Percentiles rank a stretch among this genome's conserved stretches.
Conservation (phyloP, 2,797 vertebrate genomes). For the Rhinophrynus dorsalis region DNA sequence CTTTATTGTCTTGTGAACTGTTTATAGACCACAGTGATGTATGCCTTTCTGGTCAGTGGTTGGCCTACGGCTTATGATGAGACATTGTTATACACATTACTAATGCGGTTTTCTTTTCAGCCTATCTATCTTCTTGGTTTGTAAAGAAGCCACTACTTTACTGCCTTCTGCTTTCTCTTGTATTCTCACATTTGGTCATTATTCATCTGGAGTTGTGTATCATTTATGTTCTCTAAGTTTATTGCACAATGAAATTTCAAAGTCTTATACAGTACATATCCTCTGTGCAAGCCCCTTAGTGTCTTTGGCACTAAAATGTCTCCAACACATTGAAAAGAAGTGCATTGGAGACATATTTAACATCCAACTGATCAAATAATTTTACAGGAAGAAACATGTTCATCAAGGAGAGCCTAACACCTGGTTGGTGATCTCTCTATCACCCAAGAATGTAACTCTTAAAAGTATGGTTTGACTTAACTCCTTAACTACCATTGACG, state of each 20-base stretch:
- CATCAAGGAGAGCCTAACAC: too few relatives aligned
- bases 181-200: conserved; percentile 30
- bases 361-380: too few relatives aligned
- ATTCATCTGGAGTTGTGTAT: conserved; percentile 4
- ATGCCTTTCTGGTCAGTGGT: conserved; percentile 32
- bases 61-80: conserved; percentile 28
- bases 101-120: conserved; percentile 37
- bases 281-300: conserved; percentile 13
- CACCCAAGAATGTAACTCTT: too few relatives aligned
- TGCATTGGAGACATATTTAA: too few relatives aligned
- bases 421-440: too few relatives aligned
- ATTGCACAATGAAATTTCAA: conserved; percentile 19
- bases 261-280: not conserved
- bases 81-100: conserved; percentile 27
- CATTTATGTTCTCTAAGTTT: not conserved
- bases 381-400: too few relatives aligned
- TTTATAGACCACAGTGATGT: conserved; percentile 40
- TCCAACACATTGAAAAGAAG: too few relatives aligned
- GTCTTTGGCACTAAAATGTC: too few relatives aligned
- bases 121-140: conserved; percentile 16
- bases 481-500: too few relatives aligned
- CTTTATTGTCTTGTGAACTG: conserved; percentile 35
- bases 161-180: not conserved
- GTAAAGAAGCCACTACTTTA: conserved; percentile 31
- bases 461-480: too few relatives aligned